phyloP scores from a whole-genome alignment of 2,888 invertebrate genomes.

The Glomeris marginata region DNA sequence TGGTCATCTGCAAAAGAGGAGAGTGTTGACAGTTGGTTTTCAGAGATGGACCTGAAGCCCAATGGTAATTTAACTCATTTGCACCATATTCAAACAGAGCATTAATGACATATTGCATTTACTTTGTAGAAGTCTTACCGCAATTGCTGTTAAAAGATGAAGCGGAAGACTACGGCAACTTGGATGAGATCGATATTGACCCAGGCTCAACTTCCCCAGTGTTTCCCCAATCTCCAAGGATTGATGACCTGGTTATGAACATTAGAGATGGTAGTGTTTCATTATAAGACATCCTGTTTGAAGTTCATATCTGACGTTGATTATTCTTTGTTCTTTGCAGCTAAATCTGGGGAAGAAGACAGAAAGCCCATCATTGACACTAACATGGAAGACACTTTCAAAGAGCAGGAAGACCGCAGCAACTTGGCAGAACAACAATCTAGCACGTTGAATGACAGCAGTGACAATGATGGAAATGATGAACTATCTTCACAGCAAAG shows the following conservation, averaged over 20 bases:
- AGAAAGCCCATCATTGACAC: too few species aligned
- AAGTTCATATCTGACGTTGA: too few species aligned
- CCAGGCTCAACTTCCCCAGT: conserved; percentile 24
- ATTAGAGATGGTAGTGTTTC: conserved; percentile 22
- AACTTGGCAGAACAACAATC: too few species aligned
- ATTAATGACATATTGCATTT: neutral
- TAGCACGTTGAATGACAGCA: too few species aligned
- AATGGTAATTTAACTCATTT: conserved; percentile 3
- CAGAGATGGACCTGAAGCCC: conserved; percentile 9
- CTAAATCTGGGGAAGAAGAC: too few species aligned
- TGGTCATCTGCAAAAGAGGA: conserved; percentile 1
- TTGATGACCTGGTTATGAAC: conserved; percentile 10
- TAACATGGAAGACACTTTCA: too few species aligned
- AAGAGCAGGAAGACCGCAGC: too few species aligned
- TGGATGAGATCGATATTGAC: conserved; percentile 24
- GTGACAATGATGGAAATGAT: too few species aligned
- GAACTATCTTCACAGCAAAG: too few species aligned
- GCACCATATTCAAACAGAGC: neutral
- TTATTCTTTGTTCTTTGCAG: too few species aligned
- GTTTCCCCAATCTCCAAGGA: conserved; percentile 5
- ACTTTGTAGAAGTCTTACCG: conserved; percentile 8
- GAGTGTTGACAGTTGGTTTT: conserved; percentile 10
- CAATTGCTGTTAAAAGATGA: conserved; percentile 11
- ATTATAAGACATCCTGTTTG: too few species aligned
- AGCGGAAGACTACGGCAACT: neutral